Conservation (phyloP, 30 jellyfish, hydroid and myxozoan genomes). For the Hydra vulgaris region DNA sequence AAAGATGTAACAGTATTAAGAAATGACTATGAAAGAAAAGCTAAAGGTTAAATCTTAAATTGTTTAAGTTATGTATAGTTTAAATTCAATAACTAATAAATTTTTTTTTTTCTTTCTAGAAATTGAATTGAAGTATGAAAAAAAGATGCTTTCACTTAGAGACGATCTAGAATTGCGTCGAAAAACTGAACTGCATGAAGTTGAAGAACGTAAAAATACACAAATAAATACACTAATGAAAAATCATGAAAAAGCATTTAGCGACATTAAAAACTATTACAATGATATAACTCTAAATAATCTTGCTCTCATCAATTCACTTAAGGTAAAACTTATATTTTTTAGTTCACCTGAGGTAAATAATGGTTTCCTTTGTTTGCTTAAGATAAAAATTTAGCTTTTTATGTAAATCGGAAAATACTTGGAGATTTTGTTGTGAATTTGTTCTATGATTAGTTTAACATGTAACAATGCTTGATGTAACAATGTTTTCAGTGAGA, state of each 20-base stretch:
- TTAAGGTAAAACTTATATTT: conserved; percentile 42
- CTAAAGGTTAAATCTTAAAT: conserved; percentile 45
- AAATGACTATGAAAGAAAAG: conserved; percentile 87
- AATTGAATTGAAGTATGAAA: conserved; percentile 82
- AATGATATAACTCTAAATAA: conserved; percentile 90
- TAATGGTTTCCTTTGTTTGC: background rate
- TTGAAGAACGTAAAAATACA: conserved; percentile 90
- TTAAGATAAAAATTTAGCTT: background rate
- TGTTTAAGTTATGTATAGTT: background rate
- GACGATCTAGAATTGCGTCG: conserved; percentile 91
- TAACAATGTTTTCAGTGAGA: no score
- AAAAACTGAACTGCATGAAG: conserved; percentile 94
- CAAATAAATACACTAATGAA: conserved; percentile 94
- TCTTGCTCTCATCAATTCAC: conserved; percentile 90
- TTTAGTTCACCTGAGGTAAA: background rate
- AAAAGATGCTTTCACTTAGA: conserved; percentile 78
- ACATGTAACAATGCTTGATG: no score
- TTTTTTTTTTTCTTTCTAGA: conserved; percentile 27
- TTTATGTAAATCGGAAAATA: background rate
- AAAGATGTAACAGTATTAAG: conserved; percentile 72
- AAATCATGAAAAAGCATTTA: conserved; percentile 92
- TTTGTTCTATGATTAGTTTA: no score
- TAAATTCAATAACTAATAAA: background rate
- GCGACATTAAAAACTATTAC: conserved; percentile 91
- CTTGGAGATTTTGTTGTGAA: no score